These are phyloP conservation scores for Trachelus stipa DNA, from an alignment of 2,888 invertebrate genomes.

Conservation along the genomic window DNA sequence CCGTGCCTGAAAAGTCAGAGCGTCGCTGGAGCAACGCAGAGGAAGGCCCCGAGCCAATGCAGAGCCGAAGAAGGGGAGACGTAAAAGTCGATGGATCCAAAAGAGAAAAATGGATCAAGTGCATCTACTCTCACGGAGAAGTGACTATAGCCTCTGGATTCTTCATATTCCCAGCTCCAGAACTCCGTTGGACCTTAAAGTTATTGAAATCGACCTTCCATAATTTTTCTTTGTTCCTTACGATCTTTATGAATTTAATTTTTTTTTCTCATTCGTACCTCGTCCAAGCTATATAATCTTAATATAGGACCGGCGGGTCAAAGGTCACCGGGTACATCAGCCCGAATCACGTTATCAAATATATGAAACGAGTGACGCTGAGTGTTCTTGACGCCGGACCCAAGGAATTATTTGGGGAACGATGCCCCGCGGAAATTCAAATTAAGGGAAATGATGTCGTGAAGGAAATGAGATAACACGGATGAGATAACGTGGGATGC, in stretches of 20 bases:
- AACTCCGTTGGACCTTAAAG: background rate
- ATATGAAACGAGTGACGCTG: background rate
- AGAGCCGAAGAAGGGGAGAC: background rate
- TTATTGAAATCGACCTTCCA: background rate
- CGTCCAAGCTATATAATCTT: background rate
- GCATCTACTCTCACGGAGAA: background rate
- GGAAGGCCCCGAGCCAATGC: background rate
- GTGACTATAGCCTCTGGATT: background rate
- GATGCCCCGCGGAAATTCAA: constrained; percentile 53
- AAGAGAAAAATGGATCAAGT: background rate
- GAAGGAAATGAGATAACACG: constrained; percentile 41
- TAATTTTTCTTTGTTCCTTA: background rate
- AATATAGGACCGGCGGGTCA: background rate
- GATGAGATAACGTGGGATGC: constrained; percentile 32
- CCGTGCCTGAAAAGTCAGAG: background rate
- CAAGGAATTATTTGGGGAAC: constrained; percentile 50
- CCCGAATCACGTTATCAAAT: background rate
- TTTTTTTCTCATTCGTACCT: background rate
- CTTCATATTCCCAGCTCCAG: background rate
- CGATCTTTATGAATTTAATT: background rate
- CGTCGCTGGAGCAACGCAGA: background rate
- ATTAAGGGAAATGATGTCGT: constrained; percentile 52
- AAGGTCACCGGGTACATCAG: background rate
- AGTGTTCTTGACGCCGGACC: background rate
- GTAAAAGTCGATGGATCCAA: background rate